Evolutionary conservation across 2,888 invertebrate species (phyloP).

Genomic region (Stomorhina lunata): DNA sequence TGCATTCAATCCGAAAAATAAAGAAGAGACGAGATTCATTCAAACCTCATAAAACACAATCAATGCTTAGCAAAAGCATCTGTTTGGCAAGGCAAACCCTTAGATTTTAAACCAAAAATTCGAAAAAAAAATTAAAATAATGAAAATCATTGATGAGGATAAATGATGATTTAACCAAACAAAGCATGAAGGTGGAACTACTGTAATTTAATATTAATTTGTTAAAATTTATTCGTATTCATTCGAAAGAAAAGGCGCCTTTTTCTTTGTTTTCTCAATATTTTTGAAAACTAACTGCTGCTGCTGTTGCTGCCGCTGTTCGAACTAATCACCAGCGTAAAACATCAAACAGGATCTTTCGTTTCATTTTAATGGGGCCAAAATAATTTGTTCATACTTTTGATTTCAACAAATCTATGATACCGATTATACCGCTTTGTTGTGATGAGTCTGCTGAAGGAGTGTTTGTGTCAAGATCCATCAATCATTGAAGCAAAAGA

Average conservation of each 20-base stretch:
- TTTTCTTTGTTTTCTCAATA: constrained; percentile 59
- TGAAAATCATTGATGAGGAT: constrained; percentile 47
- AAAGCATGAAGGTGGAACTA: constrained; percentile 62
- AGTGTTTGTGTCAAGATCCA: constrained; percentile 32
- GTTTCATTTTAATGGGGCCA: too few relatives aligned
- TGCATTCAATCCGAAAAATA: constrained; percentile 35
- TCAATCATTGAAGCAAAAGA: constrained; percentile 36
- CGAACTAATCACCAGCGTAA: constrained; percentile 32
- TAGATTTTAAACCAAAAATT: too few relatives aligned
- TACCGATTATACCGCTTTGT: too few relatives aligned
- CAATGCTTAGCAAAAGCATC: constrained; percentile 50
- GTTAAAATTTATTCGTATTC: constrained; percentile 69
- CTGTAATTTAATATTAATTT: constrained; percentile 78
- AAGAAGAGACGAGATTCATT: too few relatives aligned
- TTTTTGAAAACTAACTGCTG: not conserved
- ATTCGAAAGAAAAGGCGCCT: constrained; percentile 70
- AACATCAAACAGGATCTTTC: constrained; percentile 46
- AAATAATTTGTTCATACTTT: constrained; percentile 21
- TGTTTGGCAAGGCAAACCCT: constrained; percentile 22
- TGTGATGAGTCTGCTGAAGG: not conserved
- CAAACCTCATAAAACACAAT: too few relatives aligned
- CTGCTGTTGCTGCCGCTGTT: not conserved
- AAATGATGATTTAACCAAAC: constrained; percentile 49
- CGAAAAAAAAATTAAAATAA: too few relatives aligned
- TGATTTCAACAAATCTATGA: too few relatives aligned